A percentile compares a stretch with the other conserved stretches of the same genome.
Conservation (phyloP, 2,797 vertebrate genomes). For the Cygnus olor region DNA sequence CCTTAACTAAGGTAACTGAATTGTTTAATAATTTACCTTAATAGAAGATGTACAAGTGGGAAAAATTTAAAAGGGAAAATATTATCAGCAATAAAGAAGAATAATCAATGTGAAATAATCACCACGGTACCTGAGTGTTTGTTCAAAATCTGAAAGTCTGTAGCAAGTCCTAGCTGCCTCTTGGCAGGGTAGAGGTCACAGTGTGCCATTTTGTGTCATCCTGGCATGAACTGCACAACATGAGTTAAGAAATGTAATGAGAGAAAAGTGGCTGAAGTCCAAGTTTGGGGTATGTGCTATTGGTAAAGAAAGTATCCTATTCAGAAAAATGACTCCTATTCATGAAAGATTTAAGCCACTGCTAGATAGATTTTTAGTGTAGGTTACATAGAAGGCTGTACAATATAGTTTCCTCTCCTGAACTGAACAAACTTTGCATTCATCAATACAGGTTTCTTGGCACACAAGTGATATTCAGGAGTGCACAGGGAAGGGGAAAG, state of each 20-base stretch:
- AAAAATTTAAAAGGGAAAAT: slow-evolving; percentile 12
- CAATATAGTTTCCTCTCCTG: background rate
- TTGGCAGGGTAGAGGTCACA: background rate
- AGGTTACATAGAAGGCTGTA: background rate
- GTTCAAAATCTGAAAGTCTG: background rate
- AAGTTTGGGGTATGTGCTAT: background rate
- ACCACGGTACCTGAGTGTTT: background rate
- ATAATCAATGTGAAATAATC: slow-evolving; percentile 15
- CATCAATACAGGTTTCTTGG: slow-evolving; percentile 26
- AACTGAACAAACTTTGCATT: slow-evolving; percentile 37
- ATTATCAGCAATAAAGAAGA: background rate
- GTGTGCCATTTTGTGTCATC: slow-evolving; percentile 15
- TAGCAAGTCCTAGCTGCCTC: background rate
- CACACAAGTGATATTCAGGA: background rate
- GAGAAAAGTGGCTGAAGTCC: background rate
- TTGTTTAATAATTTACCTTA: slow-evolving; percentile 33
- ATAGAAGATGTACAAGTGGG: background rate
- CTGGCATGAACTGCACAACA: background rate
- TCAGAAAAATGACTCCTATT: slow-evolving; percentile 12
- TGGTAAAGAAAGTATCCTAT: background rate
- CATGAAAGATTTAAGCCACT: background rate
- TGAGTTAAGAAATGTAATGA: slow-evolving; percentile 1
- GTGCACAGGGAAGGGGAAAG: background rate
- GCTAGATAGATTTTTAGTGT: background rate
- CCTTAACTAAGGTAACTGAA: background rate